A percentile compares a stretch with the other conserved stretches of the same genome.
Evolutionary conservation across 2,113 vertebrate genomes (phyloP).

Genomic region (Neotoma lepida): DNA sequence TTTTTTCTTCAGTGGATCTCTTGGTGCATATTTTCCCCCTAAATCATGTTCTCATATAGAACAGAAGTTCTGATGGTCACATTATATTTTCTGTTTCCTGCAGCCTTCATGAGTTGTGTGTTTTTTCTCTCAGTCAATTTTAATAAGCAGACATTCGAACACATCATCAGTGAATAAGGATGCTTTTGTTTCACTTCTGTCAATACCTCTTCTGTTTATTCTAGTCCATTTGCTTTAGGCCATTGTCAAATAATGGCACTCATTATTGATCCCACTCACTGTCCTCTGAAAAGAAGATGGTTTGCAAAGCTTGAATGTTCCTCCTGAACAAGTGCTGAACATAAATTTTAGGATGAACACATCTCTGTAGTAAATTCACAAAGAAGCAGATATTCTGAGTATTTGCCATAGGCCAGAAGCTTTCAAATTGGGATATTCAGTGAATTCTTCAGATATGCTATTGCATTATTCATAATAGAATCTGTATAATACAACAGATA

Average conservation of each 20-base stretch:
- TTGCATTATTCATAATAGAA: not conserved
- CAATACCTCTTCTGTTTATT: conserved; percentile 11
- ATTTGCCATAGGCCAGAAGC: not conserved
- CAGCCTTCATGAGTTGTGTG: not conserved
- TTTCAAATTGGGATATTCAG: not conserved
- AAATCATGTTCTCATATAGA: not conserved
- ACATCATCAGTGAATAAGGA: conserved; percentile 7
- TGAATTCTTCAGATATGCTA: not conserved
- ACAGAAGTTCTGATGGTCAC: not conserved
- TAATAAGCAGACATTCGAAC: conserved; percentile 21
- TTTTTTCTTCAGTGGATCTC: not conserved
- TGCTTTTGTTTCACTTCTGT: conserved; percentile 35
- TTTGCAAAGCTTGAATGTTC: not conserved
- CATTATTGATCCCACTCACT: conserved; percentile 6
- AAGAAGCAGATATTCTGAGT: not conserved
- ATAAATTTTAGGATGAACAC: not conserved
- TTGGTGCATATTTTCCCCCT: not conserved
- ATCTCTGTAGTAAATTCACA: not conserved
- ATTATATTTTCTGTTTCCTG: not conserved
- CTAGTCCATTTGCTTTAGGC: not conserved
- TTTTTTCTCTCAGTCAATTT: not conserved
- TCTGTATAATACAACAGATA: not conserved
- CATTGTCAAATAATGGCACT: not conserved
- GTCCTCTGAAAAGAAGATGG: not conserved
- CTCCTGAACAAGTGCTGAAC: not conserved